Conservation (phyloP, 2,797 vertebrate species). For the Takifugu rubripes region DNA sequence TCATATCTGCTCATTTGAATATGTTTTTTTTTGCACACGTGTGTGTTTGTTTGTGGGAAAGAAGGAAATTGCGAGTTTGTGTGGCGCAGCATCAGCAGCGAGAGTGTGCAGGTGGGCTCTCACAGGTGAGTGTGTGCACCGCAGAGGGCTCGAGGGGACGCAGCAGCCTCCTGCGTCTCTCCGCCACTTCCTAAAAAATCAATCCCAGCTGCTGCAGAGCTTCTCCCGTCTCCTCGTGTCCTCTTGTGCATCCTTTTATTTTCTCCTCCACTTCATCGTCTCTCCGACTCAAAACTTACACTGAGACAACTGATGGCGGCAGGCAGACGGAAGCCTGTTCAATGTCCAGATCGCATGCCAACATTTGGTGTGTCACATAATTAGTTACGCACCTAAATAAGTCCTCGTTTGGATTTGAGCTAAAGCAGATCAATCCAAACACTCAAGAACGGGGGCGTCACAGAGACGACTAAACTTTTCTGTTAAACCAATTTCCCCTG, state of each 20-base stretch:
- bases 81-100: slow-evolving; percentile 46
- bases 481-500: slow-evolving; percentile 46
- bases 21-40: slow-evolving; percentile 17
- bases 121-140: slow-evolving; percentile 36
- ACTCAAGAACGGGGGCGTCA: too few relatives aligned
- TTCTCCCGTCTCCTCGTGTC: slow-evolving; percentile 25
- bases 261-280: slow-evolving; percentile 5
- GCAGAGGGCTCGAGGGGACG: slow-evolving; percentile 45
- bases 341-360: too few relatives aligned
- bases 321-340: slow-evolving; percentile 1
- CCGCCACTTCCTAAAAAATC: slow-evolving; percentile 56
- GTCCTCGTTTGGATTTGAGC: too few relatives aligned
- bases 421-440: too few relatives aligned
- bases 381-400: not conserved
- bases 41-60: slow-evolving; percentile 6
- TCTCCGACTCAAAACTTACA: not conserved
- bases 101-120: slow-evolving; percentile 43
- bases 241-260: slow-evolving; percentile 17
- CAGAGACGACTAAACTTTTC: slow-evolving; percentile 7
- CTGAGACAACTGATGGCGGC: not conserved
- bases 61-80: slow-evolving; percentile 4
- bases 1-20: slow-evolving; percentile 36
- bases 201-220: slow-evolving; percentile 54
- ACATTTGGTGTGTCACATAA: not conserved
- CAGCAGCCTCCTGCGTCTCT: slow-evolving; percentile 51